Evolutionary conservation across 35 echinoderm and acorn worm species (phyloP).

Genomic region (Diadema setosum): DNA sequence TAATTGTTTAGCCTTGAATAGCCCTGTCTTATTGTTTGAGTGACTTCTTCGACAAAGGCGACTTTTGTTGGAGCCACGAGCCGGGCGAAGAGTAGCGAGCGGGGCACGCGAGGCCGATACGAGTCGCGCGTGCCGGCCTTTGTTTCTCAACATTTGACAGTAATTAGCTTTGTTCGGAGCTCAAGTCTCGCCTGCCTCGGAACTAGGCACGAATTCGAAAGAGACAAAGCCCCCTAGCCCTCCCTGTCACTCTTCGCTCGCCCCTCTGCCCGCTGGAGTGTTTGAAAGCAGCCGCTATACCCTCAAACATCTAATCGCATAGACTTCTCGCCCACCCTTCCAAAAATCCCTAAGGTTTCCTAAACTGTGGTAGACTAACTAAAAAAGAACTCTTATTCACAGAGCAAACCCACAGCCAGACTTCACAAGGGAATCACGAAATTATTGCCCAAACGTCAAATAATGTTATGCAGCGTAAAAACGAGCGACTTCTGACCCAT

Average conservation of each 20-base stretch:
- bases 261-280: not conserved
- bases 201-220: not conserved
- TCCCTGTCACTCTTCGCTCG: not conserved
- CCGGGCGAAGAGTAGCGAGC: not conserved
- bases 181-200: not conserved
- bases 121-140: not conserved
- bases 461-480: too few species aligned
- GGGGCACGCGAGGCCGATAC: not conserved
- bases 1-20: not conserved
- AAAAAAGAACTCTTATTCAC: too few species aligned
- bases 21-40: not conserved
- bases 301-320: too few species aligned
- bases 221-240: not conserved
- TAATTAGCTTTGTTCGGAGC: slow-evolving; percentile 2
- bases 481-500: too few species aligned
- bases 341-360: too few species aligned
- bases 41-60: slow-evolving; percentile 1
- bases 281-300: too few species aligned
- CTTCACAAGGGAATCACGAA: too few species aligned
- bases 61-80: not conserved
- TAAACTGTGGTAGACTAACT: too few species aligned
- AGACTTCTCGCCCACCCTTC: too few species aligned
- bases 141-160: not conserved
- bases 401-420: too few species aligned
- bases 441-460: too few species aligned